Evolutionary conservation across 2,888 invertebrate species (phyloP).

Genomic region (Catotricha subobsoleta): DNA sequence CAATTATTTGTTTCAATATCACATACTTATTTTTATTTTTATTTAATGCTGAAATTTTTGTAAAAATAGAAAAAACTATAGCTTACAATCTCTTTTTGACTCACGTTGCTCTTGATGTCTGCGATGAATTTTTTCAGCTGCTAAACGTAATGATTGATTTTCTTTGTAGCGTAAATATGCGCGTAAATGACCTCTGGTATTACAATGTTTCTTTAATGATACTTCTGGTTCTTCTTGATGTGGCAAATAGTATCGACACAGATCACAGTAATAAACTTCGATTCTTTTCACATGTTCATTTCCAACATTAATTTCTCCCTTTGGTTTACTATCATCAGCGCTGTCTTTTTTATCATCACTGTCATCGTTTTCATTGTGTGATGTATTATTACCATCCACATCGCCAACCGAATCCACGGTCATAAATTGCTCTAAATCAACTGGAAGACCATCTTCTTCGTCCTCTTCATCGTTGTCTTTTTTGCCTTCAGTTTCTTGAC

Average conservation of each 20-base stretch:
- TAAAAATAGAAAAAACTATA: background rate
- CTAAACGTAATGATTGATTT: constrained; percentile 50
- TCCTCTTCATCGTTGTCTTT: constrained; percentile 46
- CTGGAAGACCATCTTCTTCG: constrained; percentile 40
- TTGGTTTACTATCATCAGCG: constrained; percentile 4
- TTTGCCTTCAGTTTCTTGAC: constrained; percentile 30
- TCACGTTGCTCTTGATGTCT: constrained; percentile 27
- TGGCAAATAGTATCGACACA: constrained; percentile 58
- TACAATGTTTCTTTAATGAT: constrained; percentile 52
- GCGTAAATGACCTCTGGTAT: constrained; percentile 54
- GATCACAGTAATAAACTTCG: constrained; percentile 61
- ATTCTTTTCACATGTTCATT: constrained; percentile 60
- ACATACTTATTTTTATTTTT: constrained; percentile 20
- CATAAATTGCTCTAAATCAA: constrained; percentile 68
- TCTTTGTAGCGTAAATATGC: constrained; percentile 61
- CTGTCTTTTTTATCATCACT: background rate
- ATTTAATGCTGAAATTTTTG: constrained; percentile 14
- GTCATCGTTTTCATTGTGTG: constrained; percentile 7
- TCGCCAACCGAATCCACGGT: constrained; percentile 79
- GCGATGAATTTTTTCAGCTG: constrained; percentile 49
- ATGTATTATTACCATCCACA: constrained; percentile 44
- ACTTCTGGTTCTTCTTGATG: constrained; percentile 41
- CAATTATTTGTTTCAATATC: background rate
- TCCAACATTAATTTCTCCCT: constrained; percentile 3
- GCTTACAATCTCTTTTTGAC: constrained; percentile 17